Evolutionary conservation across 2,888 invertebrate genomes (phyloP), one percentile per base, ranked within the genome.

Genomic region (Cremastobaeus sp.): DNA sequence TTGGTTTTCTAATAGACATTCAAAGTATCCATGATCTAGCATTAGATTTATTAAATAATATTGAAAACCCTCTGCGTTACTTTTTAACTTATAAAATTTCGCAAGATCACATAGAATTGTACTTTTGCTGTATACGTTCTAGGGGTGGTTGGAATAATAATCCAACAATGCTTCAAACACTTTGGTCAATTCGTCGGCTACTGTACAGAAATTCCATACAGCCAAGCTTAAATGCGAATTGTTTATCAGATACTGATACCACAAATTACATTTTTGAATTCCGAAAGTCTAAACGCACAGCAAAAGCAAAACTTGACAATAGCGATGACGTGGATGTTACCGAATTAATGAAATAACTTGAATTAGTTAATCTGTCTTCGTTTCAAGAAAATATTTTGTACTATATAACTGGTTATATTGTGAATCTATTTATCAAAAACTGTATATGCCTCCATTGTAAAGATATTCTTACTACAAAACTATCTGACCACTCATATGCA

Each of bases 151-250:
- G n/a, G n/a, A n/a, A n/a, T n/a, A n/a, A n/a, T n/a, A n/a, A n/a
- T n/a, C n/a, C n/a, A n/a, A 78, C 70, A 39, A 25, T 75, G 2
- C 54, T 59, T 41, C 77, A 81, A 50, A 47, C 78, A 6, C 75
- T 76, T 35, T 78, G 79, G 79, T 25, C 78, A 12, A 66, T 79
- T 35, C 43, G 78, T 52, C 68, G 78, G 45, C 43, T 80, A n/a
- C 50, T 81, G 15, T 78, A 70, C 47, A 50, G 55, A 14, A 78
- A 79, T 74, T 71, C 59, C 14, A 71, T 81, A 17, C 60, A 14
- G 39, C 48, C 77, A 9, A 79, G 77, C 72, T 39, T 74, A 8
- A 77, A 72, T 74, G 52, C 60, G 18, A 77, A 79, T 65, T 78
- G 77, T 55, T 50, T 21, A 30, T 14, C 54, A 12, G 59, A 45